Evolutionary conservation across 2,113 vertebrate species (phyloP).

Genomic region (Sander vitreus): DNA sequence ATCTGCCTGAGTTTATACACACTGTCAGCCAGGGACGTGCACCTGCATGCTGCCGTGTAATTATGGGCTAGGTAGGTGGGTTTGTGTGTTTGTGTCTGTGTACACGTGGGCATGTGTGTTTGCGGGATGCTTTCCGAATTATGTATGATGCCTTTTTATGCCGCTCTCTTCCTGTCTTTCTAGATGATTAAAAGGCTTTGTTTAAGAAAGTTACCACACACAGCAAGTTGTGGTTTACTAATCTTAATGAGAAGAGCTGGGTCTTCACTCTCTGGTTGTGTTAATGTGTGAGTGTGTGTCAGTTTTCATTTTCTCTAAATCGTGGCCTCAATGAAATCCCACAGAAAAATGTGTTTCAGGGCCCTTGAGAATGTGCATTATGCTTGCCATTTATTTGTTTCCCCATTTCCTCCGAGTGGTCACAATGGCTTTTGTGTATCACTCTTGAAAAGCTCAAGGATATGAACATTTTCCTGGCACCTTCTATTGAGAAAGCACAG

Average conservation of each 20-base stretch:
- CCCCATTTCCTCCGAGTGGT: slow-evolving; percentile 69
- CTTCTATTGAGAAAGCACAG: slow-evolving; percentile 70
- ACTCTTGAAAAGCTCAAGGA: slow-evolving; percentile 81
- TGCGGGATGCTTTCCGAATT: slow-evolving; percentile 38
- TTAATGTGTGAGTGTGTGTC: slow-evolving; percentile 45
- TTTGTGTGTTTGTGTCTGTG: slow-evolving; percentile 60
- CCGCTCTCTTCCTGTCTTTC: slow-evolving; percentile 44
- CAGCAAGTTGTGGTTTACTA: slow-evolving; percentile 59
- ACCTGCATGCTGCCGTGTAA: slow-evolving; percentile 74
- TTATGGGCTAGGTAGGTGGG: slow-evolving; percentile 68
- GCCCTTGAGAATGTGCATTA: slow-evolving; percentile 74
- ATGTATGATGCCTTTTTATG: slow-evolving; percentile 46
- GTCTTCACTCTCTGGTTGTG: slow-evolving; percentile 42
- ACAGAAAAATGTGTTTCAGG: slow-evolving; percentile 65
- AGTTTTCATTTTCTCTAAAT: slow-evolving; percentile 60
- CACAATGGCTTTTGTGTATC: slow-evolving; percentile 80
- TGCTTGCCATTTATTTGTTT: slow-evolving; percentile 62
- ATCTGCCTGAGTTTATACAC: slow-evolving; percentile 79
- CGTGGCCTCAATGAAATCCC: slow-evolving; percentile 58
- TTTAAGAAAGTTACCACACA: slow-evolving; percentile 58
- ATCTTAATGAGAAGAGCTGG: slow-evolving; percentile 54
- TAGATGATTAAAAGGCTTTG: slow-evolving; percentile 27
- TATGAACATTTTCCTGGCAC: slow-evolving; percentile 78
- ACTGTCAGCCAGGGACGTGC: slow-evolving; percentile 77
- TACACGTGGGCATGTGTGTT: slow-evolving; percentile 41